Conservation (phyloP, 1,140 invertebrate species). For the Drosophila santomea region DNA sequence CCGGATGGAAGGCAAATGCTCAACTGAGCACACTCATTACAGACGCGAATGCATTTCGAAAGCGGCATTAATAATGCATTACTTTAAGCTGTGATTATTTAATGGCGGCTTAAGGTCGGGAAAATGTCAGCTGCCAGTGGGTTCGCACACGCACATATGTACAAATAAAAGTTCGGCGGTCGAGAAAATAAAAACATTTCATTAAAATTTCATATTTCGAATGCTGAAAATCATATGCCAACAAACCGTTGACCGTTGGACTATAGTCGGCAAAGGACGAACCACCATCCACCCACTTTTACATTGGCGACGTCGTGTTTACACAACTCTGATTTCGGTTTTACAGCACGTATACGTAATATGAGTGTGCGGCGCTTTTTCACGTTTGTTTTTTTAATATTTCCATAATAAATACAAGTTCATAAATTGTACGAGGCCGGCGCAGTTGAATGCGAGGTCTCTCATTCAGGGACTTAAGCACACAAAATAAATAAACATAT, state of each 20-base stretch:
- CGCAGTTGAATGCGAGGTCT: neutral
- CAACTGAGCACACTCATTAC: conserved; percentile 50
- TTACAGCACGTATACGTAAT: conserved; percentile 62
- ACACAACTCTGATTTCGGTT: conserved; percentile 61
- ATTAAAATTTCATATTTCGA: conserved; percentile 70
- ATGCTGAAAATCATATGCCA: conserved; percentile 59
- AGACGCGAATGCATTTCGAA: conserved; percentile 46
- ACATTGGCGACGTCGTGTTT: conserved; percentile 41
- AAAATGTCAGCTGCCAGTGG: conserved; percentile 40
- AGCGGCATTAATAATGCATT: conserved; percentile 58
- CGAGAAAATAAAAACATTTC: conserved; percentile 54
- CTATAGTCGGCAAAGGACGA: conserved; percentile 3
- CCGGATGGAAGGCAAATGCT: conserved; percentile 46
- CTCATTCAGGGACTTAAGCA: conserved; percentile 52
- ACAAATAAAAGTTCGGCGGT: neutral
- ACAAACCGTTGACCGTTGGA: conserved; percentile 19
- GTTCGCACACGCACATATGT: neutral
- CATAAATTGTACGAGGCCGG: conserved; percentile 46
- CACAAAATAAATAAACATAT: conserved; percentile 75
- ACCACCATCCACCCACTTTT: neutral
- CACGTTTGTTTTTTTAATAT: conserved; percentile 62
- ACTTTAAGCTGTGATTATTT: conserved; percentile 64
- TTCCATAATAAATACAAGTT: conserved; percentile 67
- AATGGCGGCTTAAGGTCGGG: conserved; percentile 57
- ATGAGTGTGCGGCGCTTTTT: conserved; percentile 33